phyloP scores from a whole-genome alignment of 2,888 invertebrate genomes.

The Cantharis lateralis region DNA sequence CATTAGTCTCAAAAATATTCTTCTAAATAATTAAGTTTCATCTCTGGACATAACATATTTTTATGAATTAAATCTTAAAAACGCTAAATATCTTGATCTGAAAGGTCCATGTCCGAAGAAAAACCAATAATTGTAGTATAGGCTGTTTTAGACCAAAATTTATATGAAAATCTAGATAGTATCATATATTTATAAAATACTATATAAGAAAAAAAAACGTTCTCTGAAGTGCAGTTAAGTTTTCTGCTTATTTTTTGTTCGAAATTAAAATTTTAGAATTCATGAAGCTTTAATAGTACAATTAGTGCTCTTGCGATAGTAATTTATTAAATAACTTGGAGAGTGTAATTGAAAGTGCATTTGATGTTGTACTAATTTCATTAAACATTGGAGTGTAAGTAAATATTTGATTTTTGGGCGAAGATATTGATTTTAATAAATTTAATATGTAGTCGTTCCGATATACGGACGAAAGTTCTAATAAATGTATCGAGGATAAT shows the following conservation, averaged over 20 bases:
- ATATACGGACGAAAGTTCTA: slow-evolving; percentile 12
- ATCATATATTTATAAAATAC: too few relatives aligned
- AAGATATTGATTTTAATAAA: neutral
- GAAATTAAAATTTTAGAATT: neutral
- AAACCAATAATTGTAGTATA: too few relatives aligned
- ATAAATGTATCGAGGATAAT: slow-evolving; percentile 33
- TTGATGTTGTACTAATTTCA: neutral
- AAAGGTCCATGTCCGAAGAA: too few relatives aligned
- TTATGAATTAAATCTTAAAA: too few relatives aligned
- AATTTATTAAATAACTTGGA: neutral
- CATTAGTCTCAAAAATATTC: too few relatives aligned
- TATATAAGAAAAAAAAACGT: neutral
- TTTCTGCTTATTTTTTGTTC: neutral
- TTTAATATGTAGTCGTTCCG: neutral
- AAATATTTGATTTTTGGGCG: neutral
- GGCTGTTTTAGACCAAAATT: too few relatives aligned
- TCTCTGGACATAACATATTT: too few relatives aligned
- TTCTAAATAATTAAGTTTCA: too few relatives aligned
- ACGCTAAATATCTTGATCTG: too few relatives aligned
- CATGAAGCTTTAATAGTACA: neutral
- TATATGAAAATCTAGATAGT: too few relatives aligned
- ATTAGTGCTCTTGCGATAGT: neutral
- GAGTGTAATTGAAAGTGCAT: neutral
- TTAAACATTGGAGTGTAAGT: neutral
- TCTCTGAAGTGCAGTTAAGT: neutral